Conservation (phyloP, 53 echinoderm and acorn worm species). For the Mesocentrotus franciscanus region DNA sequence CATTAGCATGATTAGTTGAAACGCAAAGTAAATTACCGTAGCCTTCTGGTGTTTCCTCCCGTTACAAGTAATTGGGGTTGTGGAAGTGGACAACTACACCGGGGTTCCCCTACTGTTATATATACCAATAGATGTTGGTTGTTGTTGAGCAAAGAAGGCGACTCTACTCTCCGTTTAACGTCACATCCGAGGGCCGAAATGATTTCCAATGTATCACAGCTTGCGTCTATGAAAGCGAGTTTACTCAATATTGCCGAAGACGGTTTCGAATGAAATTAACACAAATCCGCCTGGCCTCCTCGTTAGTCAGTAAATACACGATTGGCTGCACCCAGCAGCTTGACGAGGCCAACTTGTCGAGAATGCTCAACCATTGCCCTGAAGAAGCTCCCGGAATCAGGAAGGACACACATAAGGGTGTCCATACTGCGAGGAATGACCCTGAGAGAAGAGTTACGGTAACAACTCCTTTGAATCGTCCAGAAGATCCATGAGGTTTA, state of each 20-base stretch:
- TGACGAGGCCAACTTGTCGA: neutral
- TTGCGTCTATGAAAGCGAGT: neutral
- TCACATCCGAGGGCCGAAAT: no score
- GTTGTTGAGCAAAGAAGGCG: no score
- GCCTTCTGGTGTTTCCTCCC: no score
- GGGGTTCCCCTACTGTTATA: no score
- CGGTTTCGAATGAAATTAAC: neutral
- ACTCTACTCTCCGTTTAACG: no score
- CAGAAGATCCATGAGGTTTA: neutral
- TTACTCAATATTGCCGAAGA: neutral
- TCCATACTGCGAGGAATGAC: neutral
- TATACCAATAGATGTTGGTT: no score
- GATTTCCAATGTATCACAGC: no score
- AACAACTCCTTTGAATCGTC: conserved; percentile 13
- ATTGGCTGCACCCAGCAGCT: conserved; percentile 26
- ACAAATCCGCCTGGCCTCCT: neutral
- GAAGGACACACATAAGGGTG: neutral
- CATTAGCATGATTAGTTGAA: no score
- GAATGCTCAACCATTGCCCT: neutral
- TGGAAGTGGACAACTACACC: no score
- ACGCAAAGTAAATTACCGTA: no score
- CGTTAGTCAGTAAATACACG: neutral
- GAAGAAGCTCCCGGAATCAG: neutral
- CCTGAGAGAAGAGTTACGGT: conserved; percentile 5
- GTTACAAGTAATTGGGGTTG: no score